A percentile compares a stretch with the other conserved stretches of the same genome.
Evolutionary conservation across 2,888 invertebrate species (phyloP).

Genomic region (Drosophila nr. perissopoda): DNA sequence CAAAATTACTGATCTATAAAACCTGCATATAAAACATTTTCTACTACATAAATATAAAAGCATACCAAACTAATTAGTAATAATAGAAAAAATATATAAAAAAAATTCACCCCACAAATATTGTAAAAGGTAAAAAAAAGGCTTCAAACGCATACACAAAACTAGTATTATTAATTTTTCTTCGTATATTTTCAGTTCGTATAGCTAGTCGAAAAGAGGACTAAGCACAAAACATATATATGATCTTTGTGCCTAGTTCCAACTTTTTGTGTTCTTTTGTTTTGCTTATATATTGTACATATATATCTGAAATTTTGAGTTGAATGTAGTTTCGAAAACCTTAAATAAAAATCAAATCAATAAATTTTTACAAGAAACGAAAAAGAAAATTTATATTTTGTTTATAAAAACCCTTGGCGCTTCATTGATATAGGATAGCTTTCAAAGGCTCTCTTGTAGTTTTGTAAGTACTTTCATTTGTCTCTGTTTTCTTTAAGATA

Average conservation of each 20-base stretch:
- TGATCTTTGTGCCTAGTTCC: conserved; percentile 33
- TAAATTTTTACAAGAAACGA: conserved; percentile 82
- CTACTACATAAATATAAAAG: conserved; percentile 48
- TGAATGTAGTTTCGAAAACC: conserved; percentile 42
- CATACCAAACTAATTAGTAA: conserved; percentile 54
- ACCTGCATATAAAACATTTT: conserved; percentile 60
- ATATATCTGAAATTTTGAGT: conserved; percentile 25
- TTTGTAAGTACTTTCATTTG: conserved; percentile 85
- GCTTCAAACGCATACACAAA: conserved; percentile 75
- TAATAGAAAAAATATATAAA: conserved; percentile 21
- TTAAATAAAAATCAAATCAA: conserved; percentile 35
- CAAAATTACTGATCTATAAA: conserved; percentile 57
- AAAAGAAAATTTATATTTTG: conserved; percentile 90
- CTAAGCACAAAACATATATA: conserved; percentile 19
- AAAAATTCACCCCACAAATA: conserved; percentile 71
- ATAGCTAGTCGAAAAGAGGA: conserved; percentile 33
- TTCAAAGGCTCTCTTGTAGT: conserved; percentile 85
- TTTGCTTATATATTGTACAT: conserved; percentile 12
- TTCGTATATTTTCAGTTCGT: conserved; percentile 21
- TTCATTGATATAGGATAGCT: conserved; percentile 85
- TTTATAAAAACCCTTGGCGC: conserved; percentile 87
- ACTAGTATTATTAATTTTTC: conserved; percentile 45
- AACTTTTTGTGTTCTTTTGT: conserved; percentile 13
- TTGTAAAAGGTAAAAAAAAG: conserved; percentile 79
- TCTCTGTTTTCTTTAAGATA: conserved; percentile 77